Evolutionary conservation across 2,888 invertebrate genomes (phyloP), one percentile per base, ranked within the genome.

Genomic region (Lochmaea capreae): DNA sequence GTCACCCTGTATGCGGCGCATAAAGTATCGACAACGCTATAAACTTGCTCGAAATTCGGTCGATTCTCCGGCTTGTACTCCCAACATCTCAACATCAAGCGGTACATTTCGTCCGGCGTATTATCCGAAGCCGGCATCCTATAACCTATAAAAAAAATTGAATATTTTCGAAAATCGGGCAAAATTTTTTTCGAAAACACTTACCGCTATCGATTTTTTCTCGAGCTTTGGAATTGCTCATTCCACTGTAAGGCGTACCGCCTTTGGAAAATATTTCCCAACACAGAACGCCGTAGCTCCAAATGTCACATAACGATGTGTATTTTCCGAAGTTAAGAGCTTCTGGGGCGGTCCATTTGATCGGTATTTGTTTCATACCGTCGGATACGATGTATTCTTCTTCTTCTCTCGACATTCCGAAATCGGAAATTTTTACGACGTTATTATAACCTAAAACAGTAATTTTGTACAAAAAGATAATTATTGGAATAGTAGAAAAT

Each of bases 281-380:
- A 90, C 96, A 95, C 72, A 98, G 88, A 79, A 98, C 95, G 4
- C 97, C 98, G 86, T 95, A 98, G 83, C 97, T 97, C 98, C 98
- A 98, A 62, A 98, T 97, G 88, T 98, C 98, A 87, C 97, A 97
- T 9, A 97, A 88, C 0, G 97, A 94, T 11, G 97, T 98, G 87
- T 98, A 98, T 87, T 88, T 86, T 92, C 97, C 97, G 86, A 95
- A 97, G 88, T 97, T 97, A 12, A 98, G 89, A 3, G 98, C 97
- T 88, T 98, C 98, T 0, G 98, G 98, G 2, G 98, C 97, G 0
- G 98, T 98, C 98, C 98, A 98, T 87, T 98, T 98, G 76, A 98
- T 97, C 0, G 98, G 98, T 81, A 98, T 98, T 89, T 98, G 97
- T 88, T 98, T 98, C 95, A 98, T 96, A 49, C 98, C 98, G 81